phyloP scores from a whole-genome alignment of 2,113 vertebrate species.

The Fregetta grallaria region DNA sequence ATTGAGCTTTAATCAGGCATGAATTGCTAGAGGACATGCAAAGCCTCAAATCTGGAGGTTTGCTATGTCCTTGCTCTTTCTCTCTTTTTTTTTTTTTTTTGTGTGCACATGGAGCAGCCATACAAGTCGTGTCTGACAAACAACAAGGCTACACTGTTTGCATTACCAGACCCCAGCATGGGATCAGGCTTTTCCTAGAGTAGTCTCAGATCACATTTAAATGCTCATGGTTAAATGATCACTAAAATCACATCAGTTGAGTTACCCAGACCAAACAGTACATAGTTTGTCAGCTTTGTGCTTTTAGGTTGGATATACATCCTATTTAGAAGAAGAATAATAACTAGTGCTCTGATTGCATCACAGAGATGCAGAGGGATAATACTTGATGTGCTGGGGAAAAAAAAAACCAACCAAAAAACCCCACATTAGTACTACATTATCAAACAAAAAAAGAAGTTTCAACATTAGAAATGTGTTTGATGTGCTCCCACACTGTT shows the following conservation, averaged over 20 bases:
- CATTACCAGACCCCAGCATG: background rate
- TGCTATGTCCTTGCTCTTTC: background rate
- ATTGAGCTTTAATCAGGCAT: background rate
- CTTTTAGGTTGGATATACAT: background rate
- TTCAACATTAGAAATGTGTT: background rate
- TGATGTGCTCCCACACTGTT: background rate
- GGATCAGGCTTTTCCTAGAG: background rate
- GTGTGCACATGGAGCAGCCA: background rate
- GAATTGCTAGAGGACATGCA: background rate
- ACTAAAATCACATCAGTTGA: background rate
- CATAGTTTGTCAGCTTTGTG: background rate
- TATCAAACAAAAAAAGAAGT: background rate
- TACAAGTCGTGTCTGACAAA: background rate
- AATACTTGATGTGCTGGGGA: background rate
- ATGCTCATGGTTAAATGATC: background rate
- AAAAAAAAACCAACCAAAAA: background rate
- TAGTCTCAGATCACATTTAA: background rate
- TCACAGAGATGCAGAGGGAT: background rate
- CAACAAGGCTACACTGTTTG: background rate
- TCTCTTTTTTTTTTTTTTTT: no score
- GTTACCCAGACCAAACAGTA: background rate
- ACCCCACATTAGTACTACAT: background rate
- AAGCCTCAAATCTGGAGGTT: background rate
- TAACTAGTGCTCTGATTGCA: background rate
- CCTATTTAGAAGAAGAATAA: background rate